Conservation (phyloP, 2,888 invertebrate species). For the Busseola fusca region DNA sequence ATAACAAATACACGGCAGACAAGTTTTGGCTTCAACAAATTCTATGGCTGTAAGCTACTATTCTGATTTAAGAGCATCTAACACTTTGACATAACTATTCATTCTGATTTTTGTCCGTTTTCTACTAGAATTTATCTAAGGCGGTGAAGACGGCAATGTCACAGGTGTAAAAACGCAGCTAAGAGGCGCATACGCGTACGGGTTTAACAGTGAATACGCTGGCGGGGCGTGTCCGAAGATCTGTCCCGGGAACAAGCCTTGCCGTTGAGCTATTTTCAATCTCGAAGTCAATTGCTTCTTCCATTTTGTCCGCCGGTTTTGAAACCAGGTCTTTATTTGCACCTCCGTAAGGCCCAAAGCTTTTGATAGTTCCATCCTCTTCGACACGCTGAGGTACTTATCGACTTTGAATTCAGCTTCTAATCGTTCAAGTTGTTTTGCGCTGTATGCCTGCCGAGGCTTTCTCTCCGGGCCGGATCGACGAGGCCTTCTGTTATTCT, state of each 20-base stretch:
- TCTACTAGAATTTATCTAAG: slow-evolving; percentile 58
- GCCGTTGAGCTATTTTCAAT: slow-evolving; percentile 96
- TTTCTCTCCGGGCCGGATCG: slow-evolving; percentile 97
- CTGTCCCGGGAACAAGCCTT: slow-evolving; percentile 92
- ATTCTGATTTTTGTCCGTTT: neutral
- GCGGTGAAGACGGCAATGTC: slow-evolving; percentile 82
- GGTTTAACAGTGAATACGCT: slow-evolving; percentile 90
- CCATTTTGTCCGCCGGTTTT: slow-evolving; percentile 98
- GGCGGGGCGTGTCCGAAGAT: slow-evolving; percentile 90
- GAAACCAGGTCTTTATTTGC: slow-evolving; percentile 99
- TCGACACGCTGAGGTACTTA: slow-evolving; percentile 98
- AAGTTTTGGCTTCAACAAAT: neutral
- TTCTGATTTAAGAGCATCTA: neutral
- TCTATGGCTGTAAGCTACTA: neutral
- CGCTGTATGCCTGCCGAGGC: slow-evolving; percentile 98
- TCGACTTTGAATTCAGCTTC: slow-evolving; percentile 98
- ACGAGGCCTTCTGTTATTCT: slow-evolving; percentile 93
- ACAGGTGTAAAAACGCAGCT: slow-evolving; percentile 90
- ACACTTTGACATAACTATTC: neutral
- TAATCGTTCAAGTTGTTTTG: slow-evolving; percentile 96
- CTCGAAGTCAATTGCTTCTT: slow-evolving; percentile 98
- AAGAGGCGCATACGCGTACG: slow-evolving; percentile 90
- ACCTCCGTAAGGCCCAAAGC: slow-evolving; percentile 96
- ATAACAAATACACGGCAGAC: neutral
- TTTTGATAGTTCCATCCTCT: slow-evolving; percentile 97